Conservation (phyloP, 2,113 vertebrate genomes). For the Xiphophorus maculatus region DNA sequence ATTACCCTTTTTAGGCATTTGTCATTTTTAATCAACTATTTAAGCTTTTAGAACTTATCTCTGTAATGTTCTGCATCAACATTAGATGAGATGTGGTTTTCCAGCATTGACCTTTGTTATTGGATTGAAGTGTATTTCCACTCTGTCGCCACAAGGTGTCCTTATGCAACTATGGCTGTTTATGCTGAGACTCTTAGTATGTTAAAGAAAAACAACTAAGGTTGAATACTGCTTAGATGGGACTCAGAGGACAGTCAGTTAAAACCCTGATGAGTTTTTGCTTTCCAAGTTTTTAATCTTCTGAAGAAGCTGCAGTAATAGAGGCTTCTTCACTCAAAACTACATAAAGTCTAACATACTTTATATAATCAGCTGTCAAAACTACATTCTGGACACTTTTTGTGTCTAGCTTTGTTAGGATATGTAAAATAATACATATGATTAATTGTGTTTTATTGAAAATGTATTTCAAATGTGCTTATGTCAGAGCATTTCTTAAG, state of each 20-base stretch:
- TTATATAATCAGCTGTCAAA: constrained; percentile 1
- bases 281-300: constrained; percentile 56
- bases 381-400: neutral
- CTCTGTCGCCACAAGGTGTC: constrained; percentile 47
- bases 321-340: constrained; percentile 19
- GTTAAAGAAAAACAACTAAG: constrained; percentile 33
- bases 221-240: constrained; percentile 31
- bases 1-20: neutral
- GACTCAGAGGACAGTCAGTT: constrained; percentile 13
- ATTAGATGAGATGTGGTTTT: neutral
- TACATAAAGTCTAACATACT: constrained; percentile 17
- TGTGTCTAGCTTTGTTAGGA: constrained; percentile 1
- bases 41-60: neutral
- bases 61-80: neutral
- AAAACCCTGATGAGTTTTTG: constrained; percentile 5
- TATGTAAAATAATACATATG: neutral
- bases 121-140: constrained; percentile 14
- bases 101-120: neutral
- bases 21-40: neutral
- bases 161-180: constrained; percentile 29
- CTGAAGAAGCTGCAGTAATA: constrained; percentile 45
- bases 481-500: too few species aligned
- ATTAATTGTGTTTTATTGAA: too few species aligned
- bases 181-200: neutral
- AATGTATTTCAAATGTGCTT: too few species aligned